These are phyloP conservation scores for Galago senegalensis DNA, from an alignment of 2,797 vertebrate species.

Conservation along the genomic window DNA sequence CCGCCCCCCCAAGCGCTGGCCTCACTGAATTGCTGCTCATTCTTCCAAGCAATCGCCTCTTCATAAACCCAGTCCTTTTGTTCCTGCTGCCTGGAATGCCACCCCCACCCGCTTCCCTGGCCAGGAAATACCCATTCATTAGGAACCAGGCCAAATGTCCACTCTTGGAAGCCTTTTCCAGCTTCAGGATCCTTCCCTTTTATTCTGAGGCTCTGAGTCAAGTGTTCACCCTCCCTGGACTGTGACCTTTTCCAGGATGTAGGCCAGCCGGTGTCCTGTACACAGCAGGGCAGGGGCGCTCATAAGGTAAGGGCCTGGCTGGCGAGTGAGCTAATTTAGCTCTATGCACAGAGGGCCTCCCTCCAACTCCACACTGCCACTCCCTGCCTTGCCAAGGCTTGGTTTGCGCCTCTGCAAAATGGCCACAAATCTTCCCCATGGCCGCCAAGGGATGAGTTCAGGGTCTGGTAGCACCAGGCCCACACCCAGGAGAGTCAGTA, in stretches of 20 bases:
- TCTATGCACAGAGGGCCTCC: background rate
- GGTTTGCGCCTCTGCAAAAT: background rate
- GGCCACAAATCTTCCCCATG: background rate
- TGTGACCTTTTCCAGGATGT: background rate
- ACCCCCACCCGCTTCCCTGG: fast-evolving
- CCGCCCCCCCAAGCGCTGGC: background rate
- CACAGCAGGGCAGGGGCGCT: background rate
- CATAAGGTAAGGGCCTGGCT: background rate
- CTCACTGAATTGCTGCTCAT: background rate
- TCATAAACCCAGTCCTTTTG: background rate
- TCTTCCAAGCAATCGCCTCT: background rate
- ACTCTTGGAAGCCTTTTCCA: background rate
- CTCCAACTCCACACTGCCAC: background rate
- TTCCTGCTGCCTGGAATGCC: background rate
- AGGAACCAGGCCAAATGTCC: background rate
- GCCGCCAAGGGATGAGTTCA: background rate
- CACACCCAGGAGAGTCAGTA: too few species aligned
- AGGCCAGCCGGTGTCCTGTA: background rate
- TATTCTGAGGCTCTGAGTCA: background rate
- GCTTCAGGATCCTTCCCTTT: background rate
- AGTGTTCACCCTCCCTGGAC: background rate
- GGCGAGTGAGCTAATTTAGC: background rate
- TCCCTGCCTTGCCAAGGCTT: background rate
- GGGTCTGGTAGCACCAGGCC: background rate
- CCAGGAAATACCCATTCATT: fast-evolving